Base-by-base conservation (phyloP, 2,797 vertebrate species). In the Falco columbarius region DNA sequence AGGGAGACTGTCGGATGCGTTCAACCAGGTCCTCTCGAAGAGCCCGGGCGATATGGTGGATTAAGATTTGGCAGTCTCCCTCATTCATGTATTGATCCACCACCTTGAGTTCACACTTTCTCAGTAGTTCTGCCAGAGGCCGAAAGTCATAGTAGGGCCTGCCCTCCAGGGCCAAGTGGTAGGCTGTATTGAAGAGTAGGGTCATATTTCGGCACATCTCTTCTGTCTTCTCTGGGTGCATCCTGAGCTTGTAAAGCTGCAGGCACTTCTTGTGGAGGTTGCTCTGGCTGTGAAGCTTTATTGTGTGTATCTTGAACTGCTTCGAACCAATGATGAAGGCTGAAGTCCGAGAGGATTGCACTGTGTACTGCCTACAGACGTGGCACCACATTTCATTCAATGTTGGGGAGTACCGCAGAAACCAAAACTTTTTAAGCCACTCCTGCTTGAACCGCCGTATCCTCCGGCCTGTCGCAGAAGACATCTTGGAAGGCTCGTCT, bases 371-470 rank as follows among this genome's bases (percentile, higher is more conserved):
- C 70, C 99, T 98, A 97, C 99, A 99, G n/a, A 99, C 99, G 0
- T 99, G 99, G 96, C 99, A 99, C 99, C 99, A 99, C 99, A 99
- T 99, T 98, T 99, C 99, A 9, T 99, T 99, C 73, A 99, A 92
- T 1, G 99, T 99, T 0, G 99, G 98, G 3, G 99, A 99, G 96
- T 99, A 99, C 59, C 99, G 98, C 59, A 99, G 98, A 97, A 99
- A 99, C 99, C 99, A 99, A 97, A 99, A 99, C 96, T 99, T 99
- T 95, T 99, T 99, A 56, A 99, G 98, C 99, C 99, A 99, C 89
- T 99, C 99, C 96, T 99, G 99, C 97, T 99, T 99, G 96, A 99
- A 99, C 55, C 99, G 98, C 10, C 99, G 98, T 95, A 99, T 99
- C 26, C 99, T 98, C 46, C 99, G 98, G 8, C 99, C 98, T 0